Percentiles rank a stretch among this genome's conserved stretches.
Conservation (phyloP, 2,113 vertebrate species). For the Brienomyrus longianalis region DNA sequence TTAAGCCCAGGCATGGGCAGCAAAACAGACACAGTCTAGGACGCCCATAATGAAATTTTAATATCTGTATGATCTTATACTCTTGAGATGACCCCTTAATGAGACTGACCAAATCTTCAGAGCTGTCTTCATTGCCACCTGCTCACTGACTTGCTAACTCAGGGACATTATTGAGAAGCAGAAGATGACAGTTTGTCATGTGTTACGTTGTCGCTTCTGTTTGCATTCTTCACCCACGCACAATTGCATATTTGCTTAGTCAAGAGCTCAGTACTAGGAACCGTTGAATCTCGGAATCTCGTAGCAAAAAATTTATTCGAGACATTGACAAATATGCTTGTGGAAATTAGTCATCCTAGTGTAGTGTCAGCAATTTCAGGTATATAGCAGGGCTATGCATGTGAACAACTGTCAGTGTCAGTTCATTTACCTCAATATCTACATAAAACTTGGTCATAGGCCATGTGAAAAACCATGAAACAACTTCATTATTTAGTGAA, state of each 20-base stretch:
- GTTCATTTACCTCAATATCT: slow-evolving; percentile 1
- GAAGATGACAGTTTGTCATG: slow-evolving; percentile 8
- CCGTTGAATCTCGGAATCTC: slow-evolving; percentile 11
- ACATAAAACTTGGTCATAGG: neutral
- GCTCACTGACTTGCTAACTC: neutral
- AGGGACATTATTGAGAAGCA: neutral
- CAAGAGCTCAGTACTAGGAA: slow-evolving; percentile 13
- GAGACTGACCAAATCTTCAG: neutral
- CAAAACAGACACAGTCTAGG: neutral
- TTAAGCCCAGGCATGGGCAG: neutral
- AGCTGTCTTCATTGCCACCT: neutral
- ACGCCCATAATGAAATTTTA: neutral
- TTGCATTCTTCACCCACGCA: slow-evolving; percentile 7
- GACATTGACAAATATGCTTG: slow-evolving; percentile 1
- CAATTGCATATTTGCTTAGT: slow-evolving; percentile 10
- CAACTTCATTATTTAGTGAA: slow-evolving; percentile 4
- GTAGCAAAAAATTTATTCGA: slow-evolving; percentile 7
- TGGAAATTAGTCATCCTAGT: slow-evolving; percentile 16
- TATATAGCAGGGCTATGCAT: neutral
- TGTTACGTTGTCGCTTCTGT: neutral
- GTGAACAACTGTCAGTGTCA: neutral
- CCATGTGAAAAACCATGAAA: slow-evolving; percentile 10
- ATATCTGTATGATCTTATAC: neutral
- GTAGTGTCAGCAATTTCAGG: slow-evolving; percentile 12
- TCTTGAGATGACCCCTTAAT: neutral